Conservation (phyloP, 2,113 vertebrate genomes). For the Heptranchias perlo region DNA sequence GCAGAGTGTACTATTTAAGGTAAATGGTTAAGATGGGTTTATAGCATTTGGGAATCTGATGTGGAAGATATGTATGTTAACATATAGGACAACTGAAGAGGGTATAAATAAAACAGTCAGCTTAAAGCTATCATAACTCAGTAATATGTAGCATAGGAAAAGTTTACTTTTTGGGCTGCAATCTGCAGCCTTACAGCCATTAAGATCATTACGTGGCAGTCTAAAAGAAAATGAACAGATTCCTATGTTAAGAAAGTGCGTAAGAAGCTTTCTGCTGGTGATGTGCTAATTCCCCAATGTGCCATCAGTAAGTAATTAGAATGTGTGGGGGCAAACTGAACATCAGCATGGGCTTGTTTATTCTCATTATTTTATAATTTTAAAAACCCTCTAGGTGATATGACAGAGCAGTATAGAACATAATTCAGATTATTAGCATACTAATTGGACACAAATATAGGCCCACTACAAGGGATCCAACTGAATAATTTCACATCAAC, state of each 20-base stretch:
- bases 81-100: background rate
- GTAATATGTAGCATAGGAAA: too few species aligned
- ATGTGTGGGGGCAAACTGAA: constrained; percentile 65
- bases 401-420: constrained; percentile 77
- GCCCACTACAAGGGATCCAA: constrained; percentile 81
- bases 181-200: background rate
- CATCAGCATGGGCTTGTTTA: constrained; percentile 83
- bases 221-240: constrained; percentile 12
- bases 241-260: constrained; percentile 57
- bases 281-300: constrained; percentile 71
- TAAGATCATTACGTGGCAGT: background rate
- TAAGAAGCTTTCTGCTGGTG: constrained; percentile 64
- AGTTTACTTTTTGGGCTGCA: background rate
- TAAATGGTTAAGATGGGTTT: background rate
- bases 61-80: background rate
- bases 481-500: constrained; percentile 84
- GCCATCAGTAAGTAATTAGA: constrained; percentile 79
- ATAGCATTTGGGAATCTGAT: background rate
- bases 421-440: constrained; percentile 92
- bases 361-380: constrained; percentile 91
- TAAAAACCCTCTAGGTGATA: constrained; percentile 86
- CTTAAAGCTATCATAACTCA: too few species aligned
- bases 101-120: background rate
- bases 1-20: background rate
- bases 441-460: constrained; percentile 86